Conservation (phyloP, 2,888 invertebrate species). For the Rhingia campestris region DNA sequence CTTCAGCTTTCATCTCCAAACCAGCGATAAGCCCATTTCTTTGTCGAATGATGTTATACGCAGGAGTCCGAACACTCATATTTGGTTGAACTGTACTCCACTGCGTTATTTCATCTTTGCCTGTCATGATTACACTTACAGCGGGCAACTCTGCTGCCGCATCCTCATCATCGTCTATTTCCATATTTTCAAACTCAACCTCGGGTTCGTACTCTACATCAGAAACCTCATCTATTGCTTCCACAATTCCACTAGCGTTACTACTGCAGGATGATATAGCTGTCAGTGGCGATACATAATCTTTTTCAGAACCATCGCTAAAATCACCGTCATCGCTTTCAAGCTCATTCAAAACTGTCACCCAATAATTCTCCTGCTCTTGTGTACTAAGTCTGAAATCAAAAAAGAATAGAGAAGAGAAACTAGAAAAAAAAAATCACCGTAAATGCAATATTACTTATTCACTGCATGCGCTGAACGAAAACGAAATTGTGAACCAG, state of each 20-base stretch:
- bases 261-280: not conserved
- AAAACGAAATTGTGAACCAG: no score
- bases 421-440: not conserved
- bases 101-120: conserved; percentile 10
- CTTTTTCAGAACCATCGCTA: no score
- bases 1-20: no score
- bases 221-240: not conserved
- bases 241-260: not conserved
- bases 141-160: not conserved
- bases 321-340: not conserved
- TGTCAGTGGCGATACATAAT: not conserved
- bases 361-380: conserved; percentile 1
- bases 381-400: not conserved
- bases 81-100: conserved; percentile 18
- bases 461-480: not conserved
- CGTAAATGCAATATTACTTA: not conserved
- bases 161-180: not conserved
- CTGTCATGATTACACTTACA: no score
- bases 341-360: not conserved
- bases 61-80: conserved; percentile 6
- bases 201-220: not conserved
- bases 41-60: conserved; percentile 5
- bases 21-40: no score
- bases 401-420: no score
- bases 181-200: not conserved